Conservation (phyloP, 2,888 invertebrate species). For the Liopterus haemorrhoidalis region DNA sequence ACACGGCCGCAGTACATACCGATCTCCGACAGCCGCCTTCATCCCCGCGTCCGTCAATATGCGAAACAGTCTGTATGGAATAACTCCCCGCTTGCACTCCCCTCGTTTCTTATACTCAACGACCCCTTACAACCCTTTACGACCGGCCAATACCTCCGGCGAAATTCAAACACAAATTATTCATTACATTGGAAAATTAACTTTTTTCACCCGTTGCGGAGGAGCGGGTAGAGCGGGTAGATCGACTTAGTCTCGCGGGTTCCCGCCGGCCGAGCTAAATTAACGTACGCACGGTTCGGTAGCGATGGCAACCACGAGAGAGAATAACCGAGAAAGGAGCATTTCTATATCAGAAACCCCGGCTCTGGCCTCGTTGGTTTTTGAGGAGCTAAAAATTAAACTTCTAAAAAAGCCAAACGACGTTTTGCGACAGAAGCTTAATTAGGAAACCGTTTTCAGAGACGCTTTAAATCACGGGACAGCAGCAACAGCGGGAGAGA, state of each 20-base stretch:
- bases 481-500: constrained; percentile 34
- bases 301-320: constrained; percentile 25
- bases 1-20: no score
- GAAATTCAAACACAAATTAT: constrained; percentile 41
- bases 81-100: constrained; percentile 7
- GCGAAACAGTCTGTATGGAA: not conserved
- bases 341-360: constrained; percentile 32
- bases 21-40: no score
- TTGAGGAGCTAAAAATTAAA: constrained; percentile 46
- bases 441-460: constrained; percentile 48
- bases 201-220: constrained; percentile 39
- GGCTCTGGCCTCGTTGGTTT: constrained; percentile 33
- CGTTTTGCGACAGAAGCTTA: constrained; percentile 49
- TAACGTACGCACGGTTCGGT: constrained; percentile 3
- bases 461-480: constrained; percentile 44
- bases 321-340: constrained; percentile 37
- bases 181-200: constrained; percentile 44
- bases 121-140: no score
- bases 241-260: no score
- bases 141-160: no score
- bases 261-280: constrained; percentile 37
- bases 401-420: constrained; percentile 46
- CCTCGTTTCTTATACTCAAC: not conserved
- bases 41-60: no score
- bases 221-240: no score